Conservation (phyloP, 2,113 vertebrate species). For the Oenanthe melanoleuca region DNA sequence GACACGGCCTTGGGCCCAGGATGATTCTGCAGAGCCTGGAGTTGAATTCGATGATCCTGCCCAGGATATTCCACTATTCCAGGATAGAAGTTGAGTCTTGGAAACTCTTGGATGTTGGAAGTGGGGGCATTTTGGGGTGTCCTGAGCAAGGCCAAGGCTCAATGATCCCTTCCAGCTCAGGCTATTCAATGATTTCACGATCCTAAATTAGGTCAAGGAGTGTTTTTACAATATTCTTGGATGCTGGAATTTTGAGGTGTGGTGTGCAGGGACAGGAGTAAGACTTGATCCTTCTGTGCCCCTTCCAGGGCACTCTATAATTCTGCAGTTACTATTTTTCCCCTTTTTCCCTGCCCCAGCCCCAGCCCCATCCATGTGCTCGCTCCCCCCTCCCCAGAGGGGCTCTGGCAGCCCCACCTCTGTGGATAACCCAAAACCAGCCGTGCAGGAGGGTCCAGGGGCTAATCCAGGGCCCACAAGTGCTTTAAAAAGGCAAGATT, state of each 20-base stretch:
- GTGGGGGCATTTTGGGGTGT: neutral
- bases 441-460: rapidly evolving
- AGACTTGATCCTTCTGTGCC: neutral
- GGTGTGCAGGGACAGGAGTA: neutral
- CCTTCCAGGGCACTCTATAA: too few species aligned
- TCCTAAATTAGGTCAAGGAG: neutral
- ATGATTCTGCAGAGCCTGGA: neutral
- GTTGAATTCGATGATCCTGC: rapidly evolving
- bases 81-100: rapidly evolving
- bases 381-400: rapidly evolving
- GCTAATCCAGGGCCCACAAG: rapidly evolving
- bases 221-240: neutral
- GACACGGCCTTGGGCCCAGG: neutral
- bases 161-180: neutral
- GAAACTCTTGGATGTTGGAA: rapidly evolving
- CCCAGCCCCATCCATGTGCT: neutral
- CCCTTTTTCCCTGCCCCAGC: neutral
- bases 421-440: neutral
- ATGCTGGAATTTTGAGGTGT: neutral
- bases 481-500: constrained; percentile 63
- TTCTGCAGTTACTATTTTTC: too few species aligned
- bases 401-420: too few species aligned
- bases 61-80: neutral
- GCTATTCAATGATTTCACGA: neutral
- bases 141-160: neutral